These are phyloP conservation scores for Chymomyza procnemis DNA, from an alignment of 2,888 invertebrate genomes.

Conservation along the genomic window DNA sequence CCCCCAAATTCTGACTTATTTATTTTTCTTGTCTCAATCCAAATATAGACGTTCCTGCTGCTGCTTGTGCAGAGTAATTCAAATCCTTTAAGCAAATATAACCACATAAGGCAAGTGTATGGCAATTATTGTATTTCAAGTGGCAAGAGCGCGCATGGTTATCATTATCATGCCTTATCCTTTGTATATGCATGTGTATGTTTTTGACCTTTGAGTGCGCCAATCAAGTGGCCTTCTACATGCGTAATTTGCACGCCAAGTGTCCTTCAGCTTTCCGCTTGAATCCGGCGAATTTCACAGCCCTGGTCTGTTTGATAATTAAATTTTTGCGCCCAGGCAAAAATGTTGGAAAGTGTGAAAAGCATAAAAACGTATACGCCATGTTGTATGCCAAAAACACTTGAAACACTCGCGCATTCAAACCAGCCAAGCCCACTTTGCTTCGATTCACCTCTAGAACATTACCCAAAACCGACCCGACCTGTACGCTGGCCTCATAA, in stretches of 20 bases:
- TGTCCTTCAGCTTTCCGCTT: conserved; percentile 32
- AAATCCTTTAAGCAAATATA: neutral
- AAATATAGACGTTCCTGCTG: neutral
- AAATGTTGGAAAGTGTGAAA: conserved; percentile 55
- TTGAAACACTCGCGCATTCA: neutral
- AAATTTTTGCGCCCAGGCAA: conserved; percentile 51
- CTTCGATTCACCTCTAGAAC: neutral
- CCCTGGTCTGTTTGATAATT: conserved; percentile 48
- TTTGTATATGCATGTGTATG: conserved; percentile 37
- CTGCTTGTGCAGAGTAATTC: neutral
- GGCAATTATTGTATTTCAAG: neutral
- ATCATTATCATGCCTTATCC: neutral
- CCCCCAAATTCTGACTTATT: too few species aligned
- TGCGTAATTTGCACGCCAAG: conserved; percentile 69
- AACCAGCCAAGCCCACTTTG: too few species aligned
- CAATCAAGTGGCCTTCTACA: conserved; percentile 67
- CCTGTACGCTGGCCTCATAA: too few species aligned
- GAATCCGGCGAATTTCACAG: neutral
- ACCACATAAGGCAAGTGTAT: neutral
- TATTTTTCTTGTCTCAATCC: too few species aligned
- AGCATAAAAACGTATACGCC: conserved; percentile 66
- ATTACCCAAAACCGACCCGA: too few species aligned
- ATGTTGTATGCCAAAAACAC: conserved; percentile 46
- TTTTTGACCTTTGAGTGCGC: conserved; percentile 61
- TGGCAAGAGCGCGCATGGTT: neutral